Conservation (phyloP, 2,888 invertebrate genomes). For the Pheosia tremula region DNA sequence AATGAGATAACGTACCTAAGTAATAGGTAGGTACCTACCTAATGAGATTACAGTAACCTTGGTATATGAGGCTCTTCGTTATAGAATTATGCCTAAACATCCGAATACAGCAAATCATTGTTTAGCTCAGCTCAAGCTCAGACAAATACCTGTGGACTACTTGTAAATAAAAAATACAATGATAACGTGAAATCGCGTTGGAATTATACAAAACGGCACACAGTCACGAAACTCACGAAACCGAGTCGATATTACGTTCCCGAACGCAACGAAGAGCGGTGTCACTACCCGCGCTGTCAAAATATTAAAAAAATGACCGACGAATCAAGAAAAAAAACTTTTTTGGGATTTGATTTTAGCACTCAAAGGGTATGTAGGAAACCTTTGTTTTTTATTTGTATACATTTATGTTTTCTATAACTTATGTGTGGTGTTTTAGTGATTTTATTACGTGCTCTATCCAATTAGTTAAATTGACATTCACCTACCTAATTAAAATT, state of each 20-base stretch:
- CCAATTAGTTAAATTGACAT: constrained; percentile 14
- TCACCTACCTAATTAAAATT: constrained; percentile 13
- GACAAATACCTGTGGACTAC: constrained; percentile 31
- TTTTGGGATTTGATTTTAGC: constrained; percentile 93
- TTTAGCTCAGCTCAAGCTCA: constrained; percentile 23
- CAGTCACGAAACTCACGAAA: constrained; percentile 54
- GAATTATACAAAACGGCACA: constrained; percentile 54
- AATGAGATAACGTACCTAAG: no score
- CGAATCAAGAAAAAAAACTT: constrained; percentile 80
- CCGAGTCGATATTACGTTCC: constrained; percentile 40
- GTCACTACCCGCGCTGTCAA: constrained; percentile 65
- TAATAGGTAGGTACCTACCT: constrained; percentile 4
- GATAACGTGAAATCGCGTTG: constrained; percentile 60
- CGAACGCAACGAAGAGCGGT: constrained; percentile 52
- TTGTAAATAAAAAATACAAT: constrained; percentile 38
- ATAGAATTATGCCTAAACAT: constrained; percentile 43
- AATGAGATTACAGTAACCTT: constrained; percentile 48
- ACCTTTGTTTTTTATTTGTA: constrained; percentile 5
- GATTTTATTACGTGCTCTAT: neutral
- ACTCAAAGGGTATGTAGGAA: constrained; percentile 90
- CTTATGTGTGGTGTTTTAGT: neutral
- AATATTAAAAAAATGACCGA: constrained; percentile 66
- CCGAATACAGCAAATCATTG: constrained; percentile 46
- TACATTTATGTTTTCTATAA: neutral
- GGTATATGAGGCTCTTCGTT: constrained; percentile 33